phyloP scores from a whole-genome alignment of 2,113 vertebrate genomes.

The Amphiprion percula region DNA sequence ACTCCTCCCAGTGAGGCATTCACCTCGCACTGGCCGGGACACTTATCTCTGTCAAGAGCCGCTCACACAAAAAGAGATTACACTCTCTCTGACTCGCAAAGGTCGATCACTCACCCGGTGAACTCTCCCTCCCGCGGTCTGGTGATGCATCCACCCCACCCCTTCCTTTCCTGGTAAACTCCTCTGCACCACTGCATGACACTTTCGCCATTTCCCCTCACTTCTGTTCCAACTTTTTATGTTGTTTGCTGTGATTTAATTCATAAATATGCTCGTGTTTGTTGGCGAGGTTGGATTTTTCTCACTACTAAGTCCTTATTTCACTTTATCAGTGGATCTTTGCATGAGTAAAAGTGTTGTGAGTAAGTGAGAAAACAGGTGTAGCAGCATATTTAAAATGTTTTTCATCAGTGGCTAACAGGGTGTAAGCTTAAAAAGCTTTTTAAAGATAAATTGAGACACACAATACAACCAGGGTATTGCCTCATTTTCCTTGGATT shows the following conservation, averaged over 20 bases:
- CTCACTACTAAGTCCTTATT: too few species aligned
- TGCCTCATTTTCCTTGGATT: too few species aligned
- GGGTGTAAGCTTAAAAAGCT: neutral
- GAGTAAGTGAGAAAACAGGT: neutral
- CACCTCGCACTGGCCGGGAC: neutral
- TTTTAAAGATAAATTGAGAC: too few species aligned
- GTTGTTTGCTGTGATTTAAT: too few species aligned
- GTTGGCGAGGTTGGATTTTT: too few species aligned
- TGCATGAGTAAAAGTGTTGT: neutral
- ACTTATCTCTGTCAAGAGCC: slow-evolving; percentile 67
- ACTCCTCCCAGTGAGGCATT: slow-evolving; percentile 61
- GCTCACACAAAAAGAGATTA: slow-evolving; percentile 44
- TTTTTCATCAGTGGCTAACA: neutral
- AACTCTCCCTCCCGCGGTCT: slow-evolving; percentile 12
- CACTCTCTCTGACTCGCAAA: slow-evolving; percentile 51
- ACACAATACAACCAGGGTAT: too few species aligned
- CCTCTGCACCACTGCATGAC: neutral
- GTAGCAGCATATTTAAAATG: neutral
- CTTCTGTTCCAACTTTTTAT: too few species aligned
- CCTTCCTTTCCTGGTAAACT: neutral
- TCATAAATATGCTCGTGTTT: too few species aligned
- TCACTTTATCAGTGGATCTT: neutral
- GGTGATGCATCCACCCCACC: slow-evolving; percentile 3
- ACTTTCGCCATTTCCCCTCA: neutral
- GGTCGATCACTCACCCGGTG: slow-evolving; percentile 36